Evolutionary conservation across 2,797 vertebrate species (phyloP).

Genomic region (Tiaroga cobitis): DNA sequence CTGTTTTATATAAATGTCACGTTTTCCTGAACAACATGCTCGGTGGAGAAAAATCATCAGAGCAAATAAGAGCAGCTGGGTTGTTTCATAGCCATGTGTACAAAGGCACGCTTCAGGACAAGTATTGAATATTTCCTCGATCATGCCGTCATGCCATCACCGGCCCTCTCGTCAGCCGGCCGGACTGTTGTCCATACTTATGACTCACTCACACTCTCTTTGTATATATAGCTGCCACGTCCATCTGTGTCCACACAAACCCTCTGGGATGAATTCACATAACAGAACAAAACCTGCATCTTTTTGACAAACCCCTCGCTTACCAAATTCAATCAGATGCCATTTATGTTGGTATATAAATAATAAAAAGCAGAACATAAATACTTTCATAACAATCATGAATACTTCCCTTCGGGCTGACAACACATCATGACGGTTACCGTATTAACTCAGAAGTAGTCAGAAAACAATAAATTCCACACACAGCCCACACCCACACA

Average conservation of each 20-base stretch:
- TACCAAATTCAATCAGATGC: background rate
- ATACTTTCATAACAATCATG: background rate
- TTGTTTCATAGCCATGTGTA: constrained; percentile 2
- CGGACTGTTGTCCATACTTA: constrained; percentile 12
- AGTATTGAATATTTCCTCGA: background rate
- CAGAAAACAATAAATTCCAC: constrained; percentile 24
- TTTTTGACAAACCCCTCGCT: background rate
- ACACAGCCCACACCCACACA: constrained; percentile 29
- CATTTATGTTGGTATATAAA: background rate
- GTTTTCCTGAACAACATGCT: background rate
- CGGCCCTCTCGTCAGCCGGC: background rate
- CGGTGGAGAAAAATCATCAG: background rate
- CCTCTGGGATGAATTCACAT: background rate
- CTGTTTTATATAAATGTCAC: constrained; percentile 3
- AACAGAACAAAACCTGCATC: background rate
- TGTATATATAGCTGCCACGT: background rate
- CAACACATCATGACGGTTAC: background rate
- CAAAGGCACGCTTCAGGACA: constrained; percentile 5
- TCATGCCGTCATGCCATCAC: background rate
- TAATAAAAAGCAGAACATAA: background rate
- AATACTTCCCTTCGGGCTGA: background rate
- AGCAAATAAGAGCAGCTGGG: constrained; percentile 7
- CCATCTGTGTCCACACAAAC: constrained; percentile 28
- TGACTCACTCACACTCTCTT: constrained; percentile 43
- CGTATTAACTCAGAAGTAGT: background rate